Base-by-base conservation (phyloP, 2,888 invertebrate species). In the Lissonota sp. region DNA sequence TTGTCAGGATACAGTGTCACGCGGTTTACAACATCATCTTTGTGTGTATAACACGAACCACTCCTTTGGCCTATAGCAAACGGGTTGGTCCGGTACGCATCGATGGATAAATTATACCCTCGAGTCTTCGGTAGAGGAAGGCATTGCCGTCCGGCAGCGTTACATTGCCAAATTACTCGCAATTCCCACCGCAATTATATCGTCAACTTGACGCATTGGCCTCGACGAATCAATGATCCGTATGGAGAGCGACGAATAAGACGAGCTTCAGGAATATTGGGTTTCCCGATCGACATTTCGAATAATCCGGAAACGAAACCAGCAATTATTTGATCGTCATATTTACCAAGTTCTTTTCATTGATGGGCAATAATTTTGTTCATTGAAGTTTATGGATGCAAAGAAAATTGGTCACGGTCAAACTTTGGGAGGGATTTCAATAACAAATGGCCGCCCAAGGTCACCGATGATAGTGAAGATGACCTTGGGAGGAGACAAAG, bases 111-210 rank as follows among this genome's bases (percentile, higher is more conserved):
- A 79, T 79, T 79, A 58, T 70, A 79, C 80, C 71, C 71, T 53
- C 53, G 80, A 66, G 76, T 55, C 57, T 14, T 51, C 39, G 44
- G 42, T 42, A 53, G 66, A 53, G 66, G 64, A 51, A 8, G 26
- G 26, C n/a, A 64, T 26, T 60, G 58, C 53, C 26, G 26, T 26
- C 66, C 44, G 26, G 44, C 49, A 4, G 49, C 42, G 12, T 12
- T 42, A 12, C 10, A 60, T 57, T 64, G 67, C 12, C 51, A 44
- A 71, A 55, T 66, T 37, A 12, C 73, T 74, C 26, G 26, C 69
- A 57, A 79, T 79, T 79, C 69, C 57, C 79, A 72, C 51, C 42
- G 49, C 79, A 74, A 70, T 79, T 69, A 69, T 64, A 46, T 57
- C 16, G 51, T 14, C 26, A 62, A 67, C 8, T 16, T 12, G 53